phyloP scores from a whole-genome alignment of 2,888 invertebrate species.

The Protophormia terraenovae region DNA sequence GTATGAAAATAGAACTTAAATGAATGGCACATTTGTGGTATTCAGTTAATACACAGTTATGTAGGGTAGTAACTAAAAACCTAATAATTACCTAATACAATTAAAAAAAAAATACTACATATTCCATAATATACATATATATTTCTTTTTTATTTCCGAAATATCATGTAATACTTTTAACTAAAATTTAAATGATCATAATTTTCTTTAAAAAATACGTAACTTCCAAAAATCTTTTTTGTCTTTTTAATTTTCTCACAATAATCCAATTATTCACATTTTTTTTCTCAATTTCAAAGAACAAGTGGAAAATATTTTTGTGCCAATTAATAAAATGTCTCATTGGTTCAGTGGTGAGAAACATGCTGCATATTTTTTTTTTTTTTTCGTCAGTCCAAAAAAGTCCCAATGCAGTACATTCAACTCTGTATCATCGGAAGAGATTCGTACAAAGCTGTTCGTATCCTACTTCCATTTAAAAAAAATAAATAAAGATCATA shows the following conservation, averaged over 20 bases:
- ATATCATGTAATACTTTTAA: too few relatives aligned
- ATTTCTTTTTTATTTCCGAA: too few relatives aligned
- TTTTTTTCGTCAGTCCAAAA: not conserved
- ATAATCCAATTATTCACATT: not conserved
- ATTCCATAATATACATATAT: too few relatives aligned
- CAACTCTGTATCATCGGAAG: slow-evolving; percentile 57
- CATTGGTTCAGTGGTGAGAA: slow-evolving; percentile 15
- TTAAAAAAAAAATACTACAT: too few relatives aligned
- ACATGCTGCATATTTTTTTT: not conserved
- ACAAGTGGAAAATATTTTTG: slow-evolving; percentile 51
- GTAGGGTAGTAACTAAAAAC: too few relatives aligned
- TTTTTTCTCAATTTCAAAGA: slow-evolving; percentile 21
- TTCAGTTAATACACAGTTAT: too few relatives aligned
- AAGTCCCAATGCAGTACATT: slow-evolving; percentile 32
- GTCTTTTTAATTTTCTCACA: not conserved
- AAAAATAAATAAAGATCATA: not conserved
- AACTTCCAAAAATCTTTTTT: not conserved
- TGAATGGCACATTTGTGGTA: too few relatives aligned
- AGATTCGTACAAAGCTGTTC: slow-evolving; percentile 26
- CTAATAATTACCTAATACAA: too few relatives aligned
- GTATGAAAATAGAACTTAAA: too few relatives aligned
- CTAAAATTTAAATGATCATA: not conserved
- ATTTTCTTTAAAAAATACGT: not conserved
- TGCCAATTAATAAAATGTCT: slow-evolving; percentile 36
- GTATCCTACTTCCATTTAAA: slow-evolving; percentile 15